Base-by-base conservation (phyloP, 1,140 invertebrate species). In the Ganaspis sp. region DNA sequence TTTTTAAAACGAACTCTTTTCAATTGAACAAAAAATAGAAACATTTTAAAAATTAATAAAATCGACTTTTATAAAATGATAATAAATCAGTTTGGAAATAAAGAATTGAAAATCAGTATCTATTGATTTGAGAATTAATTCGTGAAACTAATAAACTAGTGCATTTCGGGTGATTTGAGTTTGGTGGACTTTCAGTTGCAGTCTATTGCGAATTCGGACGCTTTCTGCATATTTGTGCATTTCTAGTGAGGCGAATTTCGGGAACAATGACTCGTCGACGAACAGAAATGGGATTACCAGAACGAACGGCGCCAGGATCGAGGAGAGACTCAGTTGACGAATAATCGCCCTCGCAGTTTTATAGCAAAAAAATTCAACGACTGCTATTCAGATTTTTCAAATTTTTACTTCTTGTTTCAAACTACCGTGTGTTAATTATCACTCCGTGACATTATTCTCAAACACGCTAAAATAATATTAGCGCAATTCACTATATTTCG, bases 211-310 rank as follows among this genome's bases (percentile, higher is more conserved):
- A 12, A 49, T 34, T 23, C 40, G 9, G 23, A 64, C 9, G 37
- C 29, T 37, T 40, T 29, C 73, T 69, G 69, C 29, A 58, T 40
- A 71, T 38, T 58, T 75, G 69, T 26, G 37, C 29, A 34, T 69
- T 45, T 71, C 74, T 34, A 69, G 23, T 26, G 70, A 34, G 21
- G 6, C 17, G 49, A 76, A 76, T 76, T 76, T 72, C 70, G 42
- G 17, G 74, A 76, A 72, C 70, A 72, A 76, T 76, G 70, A 76
- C 70, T 76, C 53, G 70, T 76, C 53, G 70, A 72, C 70, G 70
- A 76, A 42, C 70, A 58, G 70, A 76, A 72, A 72, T 76, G 42
- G 70, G 53, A 76, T 76, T 76, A 76, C 74, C 49, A 73, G 70
- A 37, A 49, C n/a, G 9, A 70, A 38, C 42, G 70, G 58, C 58